These are phyloP conservation scores for Rhabdomys pumilio DNA, from an alignment of 2,797 vertebrate genomes.

Conservation along the genomic window DNA sequence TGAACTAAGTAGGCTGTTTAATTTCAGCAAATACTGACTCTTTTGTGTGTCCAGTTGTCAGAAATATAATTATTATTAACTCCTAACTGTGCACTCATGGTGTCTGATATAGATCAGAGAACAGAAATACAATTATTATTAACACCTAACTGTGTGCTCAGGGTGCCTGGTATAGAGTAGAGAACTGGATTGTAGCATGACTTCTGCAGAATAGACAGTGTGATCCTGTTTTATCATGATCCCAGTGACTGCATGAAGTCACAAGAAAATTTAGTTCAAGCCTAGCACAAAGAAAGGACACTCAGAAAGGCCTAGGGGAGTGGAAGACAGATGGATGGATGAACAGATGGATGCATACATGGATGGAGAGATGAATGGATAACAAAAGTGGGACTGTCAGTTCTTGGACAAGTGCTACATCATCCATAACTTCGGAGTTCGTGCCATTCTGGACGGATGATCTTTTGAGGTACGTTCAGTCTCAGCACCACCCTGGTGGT, in stretches of 20 bases:
- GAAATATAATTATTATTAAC: neutral
- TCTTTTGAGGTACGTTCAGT: neutral
- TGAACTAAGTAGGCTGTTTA: slow-evolving; percentile 18
- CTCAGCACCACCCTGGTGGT: neutral
- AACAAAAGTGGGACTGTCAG: neutral
- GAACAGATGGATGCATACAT: no score
- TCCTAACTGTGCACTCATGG: neutral
- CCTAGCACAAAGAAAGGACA: neutral
- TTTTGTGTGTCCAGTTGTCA: neutral
- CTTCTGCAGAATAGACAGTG: neutral
- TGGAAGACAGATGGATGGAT: neutral
- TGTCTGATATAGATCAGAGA: neutral
- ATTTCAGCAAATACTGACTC: slow-evolving; percentile 1
- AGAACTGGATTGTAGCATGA: neutral
- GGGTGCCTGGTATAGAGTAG: neutral
- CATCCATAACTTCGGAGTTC: neutral
- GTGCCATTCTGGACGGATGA: neutral
- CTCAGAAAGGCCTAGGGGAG: neutral
- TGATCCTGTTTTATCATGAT: neutral
- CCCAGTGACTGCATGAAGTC: neutral
- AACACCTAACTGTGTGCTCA: neutral
- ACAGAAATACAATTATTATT: neutral
- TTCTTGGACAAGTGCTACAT: neutral
- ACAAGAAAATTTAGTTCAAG: neutral
- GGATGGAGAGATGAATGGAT: neutral